Evolutionary conservation across 2,113 vertebrate species (phyloP).

Genomic region (Gallinago media): DNA sequence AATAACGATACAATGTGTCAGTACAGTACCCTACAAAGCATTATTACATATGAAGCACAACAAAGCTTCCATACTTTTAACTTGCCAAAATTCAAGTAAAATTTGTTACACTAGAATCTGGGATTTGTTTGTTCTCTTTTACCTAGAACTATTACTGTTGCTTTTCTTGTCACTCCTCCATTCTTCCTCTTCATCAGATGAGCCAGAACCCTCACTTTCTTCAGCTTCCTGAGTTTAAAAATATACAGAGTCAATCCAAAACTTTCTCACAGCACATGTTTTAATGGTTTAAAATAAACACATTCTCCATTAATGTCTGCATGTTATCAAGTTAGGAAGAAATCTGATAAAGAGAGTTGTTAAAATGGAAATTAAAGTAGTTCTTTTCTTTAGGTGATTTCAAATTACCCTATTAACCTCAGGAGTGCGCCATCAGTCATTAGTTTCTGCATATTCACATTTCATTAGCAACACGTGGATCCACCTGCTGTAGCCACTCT

Average conservation of each 20-base stretch:
- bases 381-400: background rate
- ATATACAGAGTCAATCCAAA: background rate
- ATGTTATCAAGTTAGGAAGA: background rate
- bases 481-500: background rate
- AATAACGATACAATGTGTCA: background rate
- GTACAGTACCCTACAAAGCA: background rate
- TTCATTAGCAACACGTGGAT: background rate
- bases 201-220: conserved; percentile 81
- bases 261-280: background rate
- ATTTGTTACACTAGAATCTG: background rate
- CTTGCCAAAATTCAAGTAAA: background rate
- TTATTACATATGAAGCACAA: background rate
- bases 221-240: conserved; percentile 83
- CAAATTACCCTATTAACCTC: background rate
- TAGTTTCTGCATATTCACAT: background rate
- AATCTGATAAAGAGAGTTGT: background rate
- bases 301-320: background rate
- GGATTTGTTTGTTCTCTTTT: background rate
- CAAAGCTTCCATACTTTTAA: background rate
- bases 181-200: conserved; percentile 88
- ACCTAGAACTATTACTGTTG: conserved; percentile 88
- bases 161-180: conserved; percentile 91
- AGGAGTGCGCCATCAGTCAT: background rate
- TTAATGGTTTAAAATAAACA: background rate
- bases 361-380: background rate